phyloP scores from a whole-genome alignment of 35 echinoderm and acorn worm genomes.

The Patiria miniata region DNA sequence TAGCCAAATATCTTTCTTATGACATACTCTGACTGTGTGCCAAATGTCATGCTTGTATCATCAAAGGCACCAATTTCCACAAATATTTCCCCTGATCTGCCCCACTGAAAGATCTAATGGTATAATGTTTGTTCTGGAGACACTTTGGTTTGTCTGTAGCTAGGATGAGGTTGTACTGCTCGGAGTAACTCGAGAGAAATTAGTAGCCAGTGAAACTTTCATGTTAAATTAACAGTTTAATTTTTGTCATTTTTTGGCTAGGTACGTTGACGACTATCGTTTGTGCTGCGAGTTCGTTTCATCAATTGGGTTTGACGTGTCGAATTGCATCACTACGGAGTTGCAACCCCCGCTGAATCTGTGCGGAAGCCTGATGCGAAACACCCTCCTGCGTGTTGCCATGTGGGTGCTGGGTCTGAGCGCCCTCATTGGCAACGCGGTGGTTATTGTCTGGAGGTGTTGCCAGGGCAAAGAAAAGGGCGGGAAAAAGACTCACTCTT shows the following conservation, averaged over 20 bases:
- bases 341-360: slow-evolving; percentile 16
- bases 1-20: too few species aligned
- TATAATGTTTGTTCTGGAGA: too few species aligned
- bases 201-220: not conserved
- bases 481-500: not conserved
- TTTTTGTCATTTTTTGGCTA: not conserved
- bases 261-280: slow-evolving; percentile 47
- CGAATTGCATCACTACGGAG: not conserved
- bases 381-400: slow-evolving; percentile 15
- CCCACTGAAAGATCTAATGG: too few species aligned
- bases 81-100: too few species aligned
- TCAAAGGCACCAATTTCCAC: too few species aligned
- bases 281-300: slow-evolving; percentile 35
- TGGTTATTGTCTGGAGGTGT: slow-evolving; percentile 31
- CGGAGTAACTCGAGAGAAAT: too few species aligned
- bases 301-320: not conserved
- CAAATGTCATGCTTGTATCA: too few species aligned
- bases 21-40: too few species aligned
- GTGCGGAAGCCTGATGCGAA: slow-evolving; percentile 36
- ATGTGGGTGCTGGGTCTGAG: slow-evolving; percentile 58
- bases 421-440: slow-evolving; percentile 55
- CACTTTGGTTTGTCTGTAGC: too few species aligned
- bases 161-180: too few species aligned
- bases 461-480: not conserved
- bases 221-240: not conserved